Evolutionary conservation across 2,888 invertebrate genomes (phyloP).

Genomic region (Mechanitis mazaeus): DNA sequence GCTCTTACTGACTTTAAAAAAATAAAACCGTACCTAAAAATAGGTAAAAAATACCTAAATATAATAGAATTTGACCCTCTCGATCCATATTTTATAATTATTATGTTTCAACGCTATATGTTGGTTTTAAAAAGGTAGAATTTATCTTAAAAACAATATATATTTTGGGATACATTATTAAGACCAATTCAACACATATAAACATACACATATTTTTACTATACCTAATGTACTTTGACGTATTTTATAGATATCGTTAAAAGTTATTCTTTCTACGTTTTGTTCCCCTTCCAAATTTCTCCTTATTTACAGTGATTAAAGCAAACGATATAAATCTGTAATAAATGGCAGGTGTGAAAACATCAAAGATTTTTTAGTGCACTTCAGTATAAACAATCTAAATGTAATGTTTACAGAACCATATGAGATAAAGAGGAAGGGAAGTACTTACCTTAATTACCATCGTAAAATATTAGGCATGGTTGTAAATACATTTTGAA

Average conservation of each 20-base stretch:
- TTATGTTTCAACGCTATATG: no score
- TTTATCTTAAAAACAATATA: no score
- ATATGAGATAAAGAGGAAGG: constrained; percentile 30
- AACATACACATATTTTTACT: not conserved
- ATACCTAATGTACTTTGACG: not conserved
- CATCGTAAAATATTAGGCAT: not conserved
- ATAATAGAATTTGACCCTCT: no score
- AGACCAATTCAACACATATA: no score
- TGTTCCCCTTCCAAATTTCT: not conserved
- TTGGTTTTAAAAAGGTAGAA: no score
- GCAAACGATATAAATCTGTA: constrained; percentile 20
- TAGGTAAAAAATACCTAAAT: no score
- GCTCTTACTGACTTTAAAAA: no score
- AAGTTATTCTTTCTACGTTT: not conserved
- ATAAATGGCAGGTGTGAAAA: constrained; percentile 40
- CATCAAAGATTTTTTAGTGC: constrained; percentile 42
- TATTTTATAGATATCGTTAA: not conserved
- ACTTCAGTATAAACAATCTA: constrained; percentile 39
- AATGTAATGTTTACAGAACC: constrained; percentile 35
- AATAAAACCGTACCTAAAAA: no score
- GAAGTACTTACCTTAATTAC: constrained; percentile 8
- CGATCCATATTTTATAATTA: no score
- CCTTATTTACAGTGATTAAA: constrained; percentile 10
- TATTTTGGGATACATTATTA: no score
- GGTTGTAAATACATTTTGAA: constrained; percentile 1